phyloP scores from a whole-genome alignment of 1,140 invertebrate genomes.

The Telenomus remus region DNA sequence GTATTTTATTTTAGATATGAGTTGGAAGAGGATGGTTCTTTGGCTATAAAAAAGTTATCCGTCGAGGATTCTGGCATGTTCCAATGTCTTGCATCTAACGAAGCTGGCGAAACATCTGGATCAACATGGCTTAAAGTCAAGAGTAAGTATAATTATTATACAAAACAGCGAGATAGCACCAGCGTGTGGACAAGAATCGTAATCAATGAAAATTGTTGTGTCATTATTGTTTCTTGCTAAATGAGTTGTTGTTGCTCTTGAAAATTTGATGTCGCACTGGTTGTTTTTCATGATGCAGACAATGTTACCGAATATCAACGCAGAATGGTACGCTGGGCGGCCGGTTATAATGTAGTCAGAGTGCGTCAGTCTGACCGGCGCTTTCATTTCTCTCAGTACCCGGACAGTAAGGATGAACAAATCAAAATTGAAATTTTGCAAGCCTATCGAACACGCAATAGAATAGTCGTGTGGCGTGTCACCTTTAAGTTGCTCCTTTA shows the following conservation, averaged over 20 bases:
- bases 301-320: constrained; percentile 62
- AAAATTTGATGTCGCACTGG: constrained; percentile 29
- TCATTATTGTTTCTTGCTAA: too few relatives aligned
- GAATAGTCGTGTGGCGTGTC: constrained; percentile 44
- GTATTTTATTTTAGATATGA: constrained; percentile 78
- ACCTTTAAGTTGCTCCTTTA: constrained; percentile 42
- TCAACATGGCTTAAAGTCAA: constrained; percentile 96
- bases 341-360: constrained; percentile 75
- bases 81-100: constrained; percentile 93
- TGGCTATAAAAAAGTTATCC: constrained; percentile 87
- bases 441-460: constrained; percentile 43
- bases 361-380: constrained; percentile 72
- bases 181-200: constrained; percentile 3
- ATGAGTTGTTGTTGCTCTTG: too few relatives aligned
- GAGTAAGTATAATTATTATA: constrained; percentile 83
- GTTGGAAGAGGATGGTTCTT: constrained; percentile 85
- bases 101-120: constrained; percentile 90
- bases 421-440: constrained; percentile 52
- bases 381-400: constrained; percentile 74
- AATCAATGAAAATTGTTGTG: not conserved
- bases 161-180: constrained; percentile 35
- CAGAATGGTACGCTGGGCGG: constrained; percentile 71
- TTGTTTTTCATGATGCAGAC: constrained; percentile 64
- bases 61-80: constrained; percentile 95
- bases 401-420: constrained; percentile 71